Base-by-base conservation (phyloP, 1,140 invertebrate genomes). In the Magallana ariakensis region DNA sequence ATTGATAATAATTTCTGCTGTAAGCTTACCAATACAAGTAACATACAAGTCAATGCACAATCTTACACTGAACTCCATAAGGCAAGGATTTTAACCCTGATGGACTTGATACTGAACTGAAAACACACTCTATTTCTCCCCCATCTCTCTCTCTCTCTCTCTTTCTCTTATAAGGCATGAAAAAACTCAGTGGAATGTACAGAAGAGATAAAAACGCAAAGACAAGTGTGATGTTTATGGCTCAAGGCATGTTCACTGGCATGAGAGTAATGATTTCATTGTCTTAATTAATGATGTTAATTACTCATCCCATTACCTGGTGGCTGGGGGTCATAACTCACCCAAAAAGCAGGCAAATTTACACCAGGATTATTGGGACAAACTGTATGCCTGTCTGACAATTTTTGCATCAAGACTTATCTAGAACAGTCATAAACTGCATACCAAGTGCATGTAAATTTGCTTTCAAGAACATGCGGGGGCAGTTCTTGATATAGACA, bases 221-320 rank as follows among this genome's bases (percentile, higher is more conserved):
- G 11, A 75, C 13, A 46, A 33, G 66, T 33, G 66, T 75, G 66
- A 33, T 75, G 66, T 75, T 75, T 75, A 75, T 75, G 22, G 66
- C 66, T 75, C 66, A 33, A 26, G 66, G 66, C 66, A 26, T 5
- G 7, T 19, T 26, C 22, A 75, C 22, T 11, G 66, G 22, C 66
- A 75, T 15, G 26, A 11, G 13, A 26, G 66, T 75, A 75, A 75
- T 75, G 19, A 75, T 75, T 75, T 75, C 22, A 26, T 75, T 75
- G 22, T 75, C 66, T 33, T 75, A 75, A 75, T 75, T 75, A 75
- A 75, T 75, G 66, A 75, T 75, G 66, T 22, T 75, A 75, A 75
- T 75, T 75, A 75, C 66, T 75, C 66, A 75, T 75, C 66, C 33
- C 66, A 75, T 75, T 75, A 75, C 66, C 66, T 75, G 66, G 22